Percentiles rank a stretch among this genome's conserved stretches.
Conservation (phyloP, 2,113 vertebrate species). For the Bostrychus sinensis region DNA sequence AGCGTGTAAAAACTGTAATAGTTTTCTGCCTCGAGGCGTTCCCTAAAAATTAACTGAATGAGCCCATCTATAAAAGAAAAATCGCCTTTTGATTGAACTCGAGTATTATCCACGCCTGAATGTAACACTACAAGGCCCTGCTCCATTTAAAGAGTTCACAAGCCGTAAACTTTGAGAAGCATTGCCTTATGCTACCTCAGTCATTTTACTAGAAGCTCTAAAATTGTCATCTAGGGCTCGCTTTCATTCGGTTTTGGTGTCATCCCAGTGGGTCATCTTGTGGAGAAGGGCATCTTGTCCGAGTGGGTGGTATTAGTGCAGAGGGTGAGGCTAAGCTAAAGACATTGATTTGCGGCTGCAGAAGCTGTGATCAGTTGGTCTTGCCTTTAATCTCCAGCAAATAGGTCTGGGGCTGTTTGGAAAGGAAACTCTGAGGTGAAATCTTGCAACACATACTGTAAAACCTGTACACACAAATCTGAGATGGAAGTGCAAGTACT, state of each 20-base stretch:
- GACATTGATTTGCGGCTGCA: constrained; percentile 18
- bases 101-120: constrained; percentile 30
- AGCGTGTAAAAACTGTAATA: constrained; percentile 18
- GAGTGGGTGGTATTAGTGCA: not conserved
- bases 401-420: constrained; percentile 15
- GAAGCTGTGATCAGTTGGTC: constrained; percentile 19
- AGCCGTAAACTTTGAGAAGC: constrained; percentile 24
- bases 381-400: constrained; percentile 14
- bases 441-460: not conserved
- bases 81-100: constrained; percentile 36
- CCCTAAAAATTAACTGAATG: constrained; percentile 32
- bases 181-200: constrained; percentile 10
- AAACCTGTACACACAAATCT: not conserved
- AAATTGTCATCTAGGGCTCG: constrained; percentile 9
- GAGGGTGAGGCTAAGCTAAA: constrained; percentile 4
- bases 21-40: constrained; percentile 38
- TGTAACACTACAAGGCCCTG: constrained; percentile 6
- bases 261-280: not conserved
- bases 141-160: constrained; percentile 36
- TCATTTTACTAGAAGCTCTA: constrained; percentile 11
- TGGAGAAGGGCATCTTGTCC: not conserved
- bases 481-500: not conserved
- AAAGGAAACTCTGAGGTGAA: not conserved
- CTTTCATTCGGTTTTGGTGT: not conserved
- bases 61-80: constrained; percentile 42